phyloP scores from a whole-genome alignment of 2,113 vertebrate genomes.

The Takifugu flavidus region DNA sequence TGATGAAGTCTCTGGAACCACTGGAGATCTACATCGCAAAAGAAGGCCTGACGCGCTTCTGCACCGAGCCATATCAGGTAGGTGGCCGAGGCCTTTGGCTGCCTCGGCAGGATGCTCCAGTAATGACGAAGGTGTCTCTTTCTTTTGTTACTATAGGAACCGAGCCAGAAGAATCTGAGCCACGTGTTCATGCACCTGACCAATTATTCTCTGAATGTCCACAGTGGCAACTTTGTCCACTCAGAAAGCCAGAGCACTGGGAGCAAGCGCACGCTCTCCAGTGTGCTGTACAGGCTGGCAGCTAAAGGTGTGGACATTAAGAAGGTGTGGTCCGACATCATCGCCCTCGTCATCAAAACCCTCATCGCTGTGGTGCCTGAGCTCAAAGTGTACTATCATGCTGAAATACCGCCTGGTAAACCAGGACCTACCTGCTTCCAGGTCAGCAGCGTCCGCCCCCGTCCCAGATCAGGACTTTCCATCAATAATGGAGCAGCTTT shows the following conservation, averaged over 20 bases:
- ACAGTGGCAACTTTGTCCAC: slow-evolving; percentile 91
- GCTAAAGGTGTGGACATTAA: slow-evolving; percentile 90
- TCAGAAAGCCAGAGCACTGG: slow-evolving; percentile 88
- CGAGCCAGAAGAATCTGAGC: slow-evolving; percentile 88
- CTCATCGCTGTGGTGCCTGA: slow-evolving; percentile 93
- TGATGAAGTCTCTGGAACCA: slow-evolving; percentile 90
- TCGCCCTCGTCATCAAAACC: slow-evolving; percentile 94
- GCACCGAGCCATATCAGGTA: slow-evolving; percentile 93
- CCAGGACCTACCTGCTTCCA: slow-evolving; percentile 96
- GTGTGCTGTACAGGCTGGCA: slow-evolving; percentile 85
- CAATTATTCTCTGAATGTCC: slow-evolving; percentile 95
- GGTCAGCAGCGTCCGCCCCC: slow-evolving; percentile 61
- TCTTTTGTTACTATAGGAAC: slow-evolving; percentile 76
- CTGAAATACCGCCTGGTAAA: slow-evolving; percentile 90
- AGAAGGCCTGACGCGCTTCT: slow-evolving; percentile 95
- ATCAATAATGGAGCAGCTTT: no score
- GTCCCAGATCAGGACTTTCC: no score
- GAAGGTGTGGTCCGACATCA: slow-evolving; percentile 96
- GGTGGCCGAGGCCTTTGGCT: not conserved
- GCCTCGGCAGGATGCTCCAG: not conserved
- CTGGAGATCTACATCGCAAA: slow-evolving; percentile 96
- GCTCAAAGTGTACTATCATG: slow-evolving; percentile 91
- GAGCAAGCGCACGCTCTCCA: slow-evolving; percentile 95
- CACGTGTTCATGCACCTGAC: slow-evolving; percentile 97
- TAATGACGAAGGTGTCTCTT: not conserved